These are phyloP conservation scores for Arvicanthis niloticus DNA, from an alignment of 2,113 vertebrate genomes.

Conservation along the genomic window DNA sequence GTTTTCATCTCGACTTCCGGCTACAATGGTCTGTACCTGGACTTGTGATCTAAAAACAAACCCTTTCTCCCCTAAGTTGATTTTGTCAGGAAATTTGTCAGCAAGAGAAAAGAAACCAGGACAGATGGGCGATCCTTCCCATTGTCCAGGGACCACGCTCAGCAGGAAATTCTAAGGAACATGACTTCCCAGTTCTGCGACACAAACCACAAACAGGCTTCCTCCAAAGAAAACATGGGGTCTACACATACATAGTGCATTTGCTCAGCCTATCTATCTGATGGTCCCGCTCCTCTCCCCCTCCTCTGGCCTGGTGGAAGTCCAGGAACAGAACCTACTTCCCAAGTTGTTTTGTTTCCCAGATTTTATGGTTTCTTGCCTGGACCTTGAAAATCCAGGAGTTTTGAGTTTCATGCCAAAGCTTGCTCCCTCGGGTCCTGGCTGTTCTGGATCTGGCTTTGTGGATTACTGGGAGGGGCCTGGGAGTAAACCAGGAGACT, in stretches of 20 bases:
- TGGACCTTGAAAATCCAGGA: slow-evolving; percentile 9
- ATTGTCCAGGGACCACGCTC: neutral
- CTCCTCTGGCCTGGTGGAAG: neutral
- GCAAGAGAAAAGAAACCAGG: neutral
- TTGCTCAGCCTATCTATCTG: rapidly evolving
- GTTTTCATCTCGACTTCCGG: neutral
- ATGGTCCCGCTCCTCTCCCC: neutral
- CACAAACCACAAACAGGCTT: neutral
- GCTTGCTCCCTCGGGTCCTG: neutral
- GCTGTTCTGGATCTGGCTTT: neutral
- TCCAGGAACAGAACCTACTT: neutral
- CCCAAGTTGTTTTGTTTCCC: neutral
- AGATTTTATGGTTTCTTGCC: neutral
- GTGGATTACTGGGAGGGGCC: neutral
- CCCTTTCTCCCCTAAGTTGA: neutral
- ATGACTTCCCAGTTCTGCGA: rapidly evolving
- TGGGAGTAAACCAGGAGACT: neutral
- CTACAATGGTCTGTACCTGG: neutral
- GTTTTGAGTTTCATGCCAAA: neutral
- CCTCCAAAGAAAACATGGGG: neutral
- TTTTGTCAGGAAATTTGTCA: neutral
- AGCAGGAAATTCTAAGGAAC: neutral
- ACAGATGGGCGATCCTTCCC: neutral
- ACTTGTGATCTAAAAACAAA: neutral
- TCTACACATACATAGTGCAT: rapidly evolving